phyloP scores from a whole-genome alignment of 2,888 invertebrate species.

The Rhagonycha fulva region DNA sequence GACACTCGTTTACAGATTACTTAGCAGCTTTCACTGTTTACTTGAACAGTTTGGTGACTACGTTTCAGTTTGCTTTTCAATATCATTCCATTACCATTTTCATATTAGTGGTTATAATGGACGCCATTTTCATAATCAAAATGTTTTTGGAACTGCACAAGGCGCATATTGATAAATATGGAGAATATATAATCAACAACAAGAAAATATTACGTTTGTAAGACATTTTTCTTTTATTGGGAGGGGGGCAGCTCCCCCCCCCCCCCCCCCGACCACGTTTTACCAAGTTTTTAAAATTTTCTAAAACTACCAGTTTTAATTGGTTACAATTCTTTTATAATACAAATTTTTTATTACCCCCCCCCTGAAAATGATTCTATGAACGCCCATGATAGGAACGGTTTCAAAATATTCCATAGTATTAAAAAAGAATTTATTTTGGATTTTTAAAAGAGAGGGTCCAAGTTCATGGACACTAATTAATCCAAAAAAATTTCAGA shows the following conservation, averaged over 20 bases:
- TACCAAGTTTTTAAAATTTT: too few species aligned
- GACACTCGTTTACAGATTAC: conserved; percentile 52
- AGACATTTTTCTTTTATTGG: not conserved
- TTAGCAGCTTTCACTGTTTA: conserved; percentile 55
- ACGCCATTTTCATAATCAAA: conserved; percentile 56
- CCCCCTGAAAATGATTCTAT: too few species aligned
- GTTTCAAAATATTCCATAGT: too few species aligned
- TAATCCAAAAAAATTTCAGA: conserved; percentile 40
- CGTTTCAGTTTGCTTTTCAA: conserved; percentile 59
- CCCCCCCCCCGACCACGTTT: too few species aligned
- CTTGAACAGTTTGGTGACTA: conserved; percentile 55
- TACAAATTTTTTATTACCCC: too few species aligned
- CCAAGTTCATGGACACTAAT: too few species aligned
- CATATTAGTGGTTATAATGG: conserved; percentile 51
- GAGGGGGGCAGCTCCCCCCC: too few species aligned
- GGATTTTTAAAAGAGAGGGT: too few species aligned
- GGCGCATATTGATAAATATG: conserved; percentile 59
- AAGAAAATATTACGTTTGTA: conserved; percentile 7
- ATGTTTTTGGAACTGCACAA: conserved; percentile 57
- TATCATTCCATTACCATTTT: conserved; percentile 51
- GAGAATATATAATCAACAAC: conserved; percentile 54
- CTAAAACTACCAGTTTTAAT: too few species aligned
- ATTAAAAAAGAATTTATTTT: too few species aligned
- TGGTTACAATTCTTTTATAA: too few species aligned
- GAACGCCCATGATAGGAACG: too few species aligned